These are phyloP conservation scores for Dromius quadrimaculatus DNA, from an alignment of 2,888 invertebrate species.

Conservation along the genomic window DNA sequence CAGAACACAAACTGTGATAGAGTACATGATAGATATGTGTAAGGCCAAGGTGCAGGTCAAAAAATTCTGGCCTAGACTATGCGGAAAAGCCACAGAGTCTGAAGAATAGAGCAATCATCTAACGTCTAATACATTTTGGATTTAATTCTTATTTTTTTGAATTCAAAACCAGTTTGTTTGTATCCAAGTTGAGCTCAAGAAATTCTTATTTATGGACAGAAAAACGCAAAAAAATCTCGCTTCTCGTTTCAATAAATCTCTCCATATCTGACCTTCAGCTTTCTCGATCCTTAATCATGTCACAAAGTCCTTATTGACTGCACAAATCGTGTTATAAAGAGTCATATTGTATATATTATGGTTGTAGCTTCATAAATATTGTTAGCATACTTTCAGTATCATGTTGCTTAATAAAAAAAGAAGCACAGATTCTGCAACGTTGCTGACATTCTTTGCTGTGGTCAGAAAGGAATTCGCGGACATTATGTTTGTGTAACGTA, in stretches of 20 bases:
- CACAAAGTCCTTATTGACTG: slow-evolving; percentile 27
- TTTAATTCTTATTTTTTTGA: no score
- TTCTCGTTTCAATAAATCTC: slow-evolving; percentile 24
- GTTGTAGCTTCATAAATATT: slow-evolving; percentile 36
- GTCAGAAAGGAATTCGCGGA: slow-evolving; percentile 40
- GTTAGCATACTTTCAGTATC: slow-evolving; percentile 24
- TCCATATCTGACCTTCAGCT: slow-evolving; percentile 27
- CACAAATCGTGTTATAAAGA: slow-evolving; percentile 35
- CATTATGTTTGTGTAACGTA: slow-evolving; percentile 51
- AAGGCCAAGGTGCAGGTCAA: no score
- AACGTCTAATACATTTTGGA: no score
- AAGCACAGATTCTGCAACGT: not conserved
- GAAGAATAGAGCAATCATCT: no score
- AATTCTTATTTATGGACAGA: no score
- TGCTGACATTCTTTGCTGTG: slow-evolving; percentile 26
- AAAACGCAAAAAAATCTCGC: no score
- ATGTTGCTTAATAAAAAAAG: slow-evolving; percentile 15
- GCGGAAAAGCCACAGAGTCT: no score
- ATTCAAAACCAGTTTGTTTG: no score
- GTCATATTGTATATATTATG: slow-evolving; percentile 33
- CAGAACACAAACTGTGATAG: no score
- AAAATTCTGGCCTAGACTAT: no score
- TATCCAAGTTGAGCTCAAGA: no score
- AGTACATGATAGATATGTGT: no score
- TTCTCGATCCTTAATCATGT: slow-evolving; percentile 33